phyloP scores from a whole-genome alignment of 2,888 invertebrate species.

The Dendrolimus houi region DNA sequence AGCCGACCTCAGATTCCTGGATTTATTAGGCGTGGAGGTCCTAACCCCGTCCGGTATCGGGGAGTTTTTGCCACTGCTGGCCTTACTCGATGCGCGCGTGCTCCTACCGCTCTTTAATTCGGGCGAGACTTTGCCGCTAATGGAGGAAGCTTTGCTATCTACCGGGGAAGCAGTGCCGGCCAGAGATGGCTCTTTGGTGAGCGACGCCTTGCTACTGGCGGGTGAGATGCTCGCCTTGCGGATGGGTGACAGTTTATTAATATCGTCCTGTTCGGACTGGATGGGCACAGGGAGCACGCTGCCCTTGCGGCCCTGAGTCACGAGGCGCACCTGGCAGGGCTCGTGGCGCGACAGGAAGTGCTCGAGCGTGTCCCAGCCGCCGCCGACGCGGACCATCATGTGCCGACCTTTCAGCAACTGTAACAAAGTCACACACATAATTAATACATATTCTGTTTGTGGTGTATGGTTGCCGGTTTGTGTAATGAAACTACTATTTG shows the following conservation, averaged over 20 bases:
- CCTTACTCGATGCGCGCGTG: slow-evolving; percentile 29
- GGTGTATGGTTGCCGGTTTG: too few species aligned
- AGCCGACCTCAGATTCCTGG: slow-evolving; percentile 27
- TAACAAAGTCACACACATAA: slow-evolving; percentile 7
- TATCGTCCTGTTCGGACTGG: slow-evolving; percentile 3
- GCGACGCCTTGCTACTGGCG: slow-evolving; percentile 17
- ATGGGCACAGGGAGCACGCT: slow-evolving; percentile 7
- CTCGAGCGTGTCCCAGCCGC: slow-evolving; percentile 95
- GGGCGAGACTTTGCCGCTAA: slow-evolving; percentile 42
- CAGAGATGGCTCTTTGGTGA: slow-evolving; percentile 24
- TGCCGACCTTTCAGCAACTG: slow-evolving; percentile 93
- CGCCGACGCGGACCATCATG: slow-evolving; percentile 97
- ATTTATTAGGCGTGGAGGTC: slow-evolving; percentile 44
- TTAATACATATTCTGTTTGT: too few species aligned
- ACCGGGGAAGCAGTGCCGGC: slow-evolving; percentile 28
- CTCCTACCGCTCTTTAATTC: slow-evolving; percentile 23
- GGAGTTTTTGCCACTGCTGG: slow-evolving; percentile 36
- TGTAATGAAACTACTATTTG: too few species aligned
- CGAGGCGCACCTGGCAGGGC: slow-evolving; percentile 85
- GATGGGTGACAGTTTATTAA: slow-evolving; percentile 5
- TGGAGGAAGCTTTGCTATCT: slow-evolving; percentile 45
- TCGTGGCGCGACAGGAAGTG: slow-evolving; percentile 93
- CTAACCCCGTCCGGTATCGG: slow-evolving; percentile 26
- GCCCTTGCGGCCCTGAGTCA: slow-evolving; percentile 54
- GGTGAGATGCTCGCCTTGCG: slow-evolving; percentile 6